phyloP scores from a whole-genome alignment of 1,140 invertebrate genomes.

The Cylas formicarius region DNA sequence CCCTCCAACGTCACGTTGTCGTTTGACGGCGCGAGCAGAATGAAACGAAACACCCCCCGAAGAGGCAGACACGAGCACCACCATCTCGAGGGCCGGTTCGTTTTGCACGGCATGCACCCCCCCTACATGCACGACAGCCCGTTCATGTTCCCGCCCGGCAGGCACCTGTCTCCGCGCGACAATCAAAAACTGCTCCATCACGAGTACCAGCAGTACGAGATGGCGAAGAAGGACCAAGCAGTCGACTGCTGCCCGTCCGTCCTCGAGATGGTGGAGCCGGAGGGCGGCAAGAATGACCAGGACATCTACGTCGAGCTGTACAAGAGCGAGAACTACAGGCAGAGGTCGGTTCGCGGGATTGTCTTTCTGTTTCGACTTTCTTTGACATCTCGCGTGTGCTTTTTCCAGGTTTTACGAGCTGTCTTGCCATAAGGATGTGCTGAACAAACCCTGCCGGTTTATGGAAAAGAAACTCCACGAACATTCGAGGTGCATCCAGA shows the following conservation, averaged over 20 bases:
- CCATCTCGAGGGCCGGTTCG: slow-evolving; percentile 1
- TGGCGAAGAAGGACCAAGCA: slow-evolving; percentile 6
- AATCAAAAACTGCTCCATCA: slow-evolving; percentile 49
- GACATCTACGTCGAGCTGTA: slow-evolving; percentile 71
- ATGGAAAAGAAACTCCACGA: slow-evolving; percentile 60
- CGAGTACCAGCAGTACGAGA: slow-evolving; percentile 10
- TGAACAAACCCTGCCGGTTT: slow-evolving; percentile 67
- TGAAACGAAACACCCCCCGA: slow-evolving; percentile 11
- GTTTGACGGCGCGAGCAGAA: neutral
- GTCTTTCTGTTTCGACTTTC: neutral
- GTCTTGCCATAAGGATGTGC: slow-evolving; percentile 63
- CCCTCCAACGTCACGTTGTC: slow-evolving; percentile 30
- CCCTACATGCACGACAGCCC: slow-evolving; percentile 27
- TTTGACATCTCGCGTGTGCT: neutral
- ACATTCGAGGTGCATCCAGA: slow-evolving; percentile 71
- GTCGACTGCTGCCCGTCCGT: slow-evolving; percentile 76
- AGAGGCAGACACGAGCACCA: slow-evolving; percentile 6
- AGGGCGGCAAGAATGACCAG: slow-evolving; percentile 65
- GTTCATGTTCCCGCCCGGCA: slow-evolving; percentile 27
- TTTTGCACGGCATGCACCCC: slow-evolving; percentile 12
- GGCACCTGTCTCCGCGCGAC: slow-evolving; percentile 46
- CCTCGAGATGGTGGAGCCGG: slow-evolving; percentile 67
- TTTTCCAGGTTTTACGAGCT: slow-evolving; percentile 62
- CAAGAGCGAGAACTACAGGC: slow-evolving; percentile 56
- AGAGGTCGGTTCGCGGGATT: slow-evolving; percentile 37